Base-by-base conservation (phyloP, 2,113 vertebrate genomes). In the Clarias batrachus region DNA sequence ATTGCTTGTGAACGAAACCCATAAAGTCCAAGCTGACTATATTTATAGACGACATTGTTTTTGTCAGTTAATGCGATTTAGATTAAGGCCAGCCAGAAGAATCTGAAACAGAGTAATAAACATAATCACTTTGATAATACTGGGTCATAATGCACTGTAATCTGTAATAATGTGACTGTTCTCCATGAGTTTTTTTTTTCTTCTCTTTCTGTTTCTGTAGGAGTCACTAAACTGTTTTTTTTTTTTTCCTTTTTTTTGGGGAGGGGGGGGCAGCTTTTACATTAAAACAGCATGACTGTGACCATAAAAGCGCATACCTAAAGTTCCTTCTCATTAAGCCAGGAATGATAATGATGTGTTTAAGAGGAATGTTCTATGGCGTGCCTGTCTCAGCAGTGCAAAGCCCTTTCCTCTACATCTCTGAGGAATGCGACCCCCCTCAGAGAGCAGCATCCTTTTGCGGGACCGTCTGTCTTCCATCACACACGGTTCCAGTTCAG, bases 301-400 rank as follows among this genome's bases (percentile, higher is more conserved):
- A 37, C 27, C 25, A 13, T 87, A 89, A 88, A 87, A 81, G 59
- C 41, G 63, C 76, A 84, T 86, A 83, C 65, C 76, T 70, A 62
- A 81, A 85, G 83, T 84, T 85, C 88, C 76, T 70, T 82, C 71
- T 82, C 85, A 83, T 85, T 89, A 71, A 41, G 57, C 10, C 62
- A 81, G 83, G 84, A 86, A 80, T 83, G 78, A 27, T 87, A 90
- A 91, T 90, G 78, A 93, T 90, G 83, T 92, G 91, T 91, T 33
- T 90, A 89, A 82, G 78, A 79, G 88, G 70, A 77, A 85, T 68
- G 37, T 87, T 87, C 77, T 85, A 85, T 87, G 88, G 82, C 48
- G 88, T 66, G 57, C 80, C 57, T 59, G 79, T 85, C 57, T 74
- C 56, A 62, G 25, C 63, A 65, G 48, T 74, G 48, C 74, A 68